Conservation (phyloP, 2,113 vertebrate genomes). For the Atlantisia rogersi region DNA sequence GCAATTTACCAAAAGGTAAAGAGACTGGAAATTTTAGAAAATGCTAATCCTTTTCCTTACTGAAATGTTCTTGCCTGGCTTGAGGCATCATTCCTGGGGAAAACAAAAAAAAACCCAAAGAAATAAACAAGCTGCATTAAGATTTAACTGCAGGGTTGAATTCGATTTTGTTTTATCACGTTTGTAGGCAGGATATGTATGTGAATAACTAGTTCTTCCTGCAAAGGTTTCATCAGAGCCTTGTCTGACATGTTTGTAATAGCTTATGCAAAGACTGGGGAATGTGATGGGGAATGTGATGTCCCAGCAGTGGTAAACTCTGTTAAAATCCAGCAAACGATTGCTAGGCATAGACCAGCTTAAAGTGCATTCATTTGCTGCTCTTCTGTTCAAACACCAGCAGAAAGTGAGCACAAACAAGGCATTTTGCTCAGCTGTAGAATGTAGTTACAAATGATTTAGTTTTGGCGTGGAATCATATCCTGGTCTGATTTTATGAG, state of each 20-base stretch:
- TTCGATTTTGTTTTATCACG: conserved; percentile 25
- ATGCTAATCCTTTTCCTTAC: conserved; percentile 20
- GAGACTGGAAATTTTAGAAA: conserved; percentile 19
- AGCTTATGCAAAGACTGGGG: background rate
- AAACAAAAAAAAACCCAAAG: background rate
- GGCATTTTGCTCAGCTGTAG: background rate
- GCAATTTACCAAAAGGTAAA: conserved; percentile 39
- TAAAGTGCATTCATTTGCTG: background rate
- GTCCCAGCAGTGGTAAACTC: background rate
- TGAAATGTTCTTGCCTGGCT: background rate
- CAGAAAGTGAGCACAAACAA: background rate
- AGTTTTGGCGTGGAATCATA: background rate
- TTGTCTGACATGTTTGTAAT: background rate
- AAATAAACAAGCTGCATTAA: background rate
- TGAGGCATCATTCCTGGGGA: background rate
- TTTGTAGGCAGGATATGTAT: background rate
- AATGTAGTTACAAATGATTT: background rate
- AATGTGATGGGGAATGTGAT: background rate
- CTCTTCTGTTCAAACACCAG: background rate
- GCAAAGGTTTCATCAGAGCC: background rate
- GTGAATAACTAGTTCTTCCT: background rate
- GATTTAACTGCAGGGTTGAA: conserved; percentile 23
- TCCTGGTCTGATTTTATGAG: background rate
- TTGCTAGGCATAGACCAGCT: background rate
- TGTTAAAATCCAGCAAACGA: background rate